Conservation (phyloP, 1,140 invertebrate genomes). For the Harpegnathos saltator region DNA sequence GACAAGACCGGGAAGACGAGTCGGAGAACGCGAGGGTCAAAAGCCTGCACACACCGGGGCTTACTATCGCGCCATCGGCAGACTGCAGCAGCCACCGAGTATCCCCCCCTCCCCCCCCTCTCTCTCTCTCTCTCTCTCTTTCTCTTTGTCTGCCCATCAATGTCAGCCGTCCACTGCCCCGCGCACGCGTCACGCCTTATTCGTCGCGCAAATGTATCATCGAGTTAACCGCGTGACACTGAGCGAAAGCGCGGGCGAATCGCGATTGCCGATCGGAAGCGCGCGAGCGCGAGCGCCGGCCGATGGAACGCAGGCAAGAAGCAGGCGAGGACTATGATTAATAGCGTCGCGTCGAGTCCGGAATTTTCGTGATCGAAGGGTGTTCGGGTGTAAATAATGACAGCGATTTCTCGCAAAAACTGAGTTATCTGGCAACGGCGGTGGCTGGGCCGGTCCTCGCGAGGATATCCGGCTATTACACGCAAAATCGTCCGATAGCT, state of each 20-base stretch:
- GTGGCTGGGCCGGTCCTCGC: conserved; percentile 7
- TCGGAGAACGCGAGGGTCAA: conserved; percentile 33
- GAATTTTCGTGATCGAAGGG: conserved; percentile 56
- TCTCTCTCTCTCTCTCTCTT: background rate
- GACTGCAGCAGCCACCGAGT: background rate
- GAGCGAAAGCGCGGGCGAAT: conserved; percentile 54
- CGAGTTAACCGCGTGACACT: conserved; percentile 35
- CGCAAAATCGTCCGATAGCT: conserved; percentile 31
- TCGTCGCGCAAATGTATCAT: conserved; percentile 52
- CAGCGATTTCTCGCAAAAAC: conserved; percentile 50
- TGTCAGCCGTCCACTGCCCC: conserved; percentile 11
- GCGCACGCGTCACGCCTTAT: conserved; percentile 28
- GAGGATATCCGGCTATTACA: conserved; percentile 11
- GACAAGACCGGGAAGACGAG: conserved; percentile 25
- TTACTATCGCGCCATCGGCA: conserved; percentile 61
- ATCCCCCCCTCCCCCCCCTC: background rate
- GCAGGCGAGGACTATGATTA: conserved; percentile 40
- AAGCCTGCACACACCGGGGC: conserved; percentile 24
- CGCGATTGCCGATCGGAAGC: conserved; percentile 59
- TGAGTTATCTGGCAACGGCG: background rate
- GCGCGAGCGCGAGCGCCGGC: background rate
- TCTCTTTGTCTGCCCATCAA: conserved; percentile 26
- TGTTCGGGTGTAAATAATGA: conserved; percentile 49
- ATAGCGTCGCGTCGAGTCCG: conserved; percentile 41
- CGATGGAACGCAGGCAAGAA: conserved; percentile 53